phyloP scores from a whole-genome alignment of 1,140 invertebrate species.

The Leptinotarsa undecemlineata region DNA sequence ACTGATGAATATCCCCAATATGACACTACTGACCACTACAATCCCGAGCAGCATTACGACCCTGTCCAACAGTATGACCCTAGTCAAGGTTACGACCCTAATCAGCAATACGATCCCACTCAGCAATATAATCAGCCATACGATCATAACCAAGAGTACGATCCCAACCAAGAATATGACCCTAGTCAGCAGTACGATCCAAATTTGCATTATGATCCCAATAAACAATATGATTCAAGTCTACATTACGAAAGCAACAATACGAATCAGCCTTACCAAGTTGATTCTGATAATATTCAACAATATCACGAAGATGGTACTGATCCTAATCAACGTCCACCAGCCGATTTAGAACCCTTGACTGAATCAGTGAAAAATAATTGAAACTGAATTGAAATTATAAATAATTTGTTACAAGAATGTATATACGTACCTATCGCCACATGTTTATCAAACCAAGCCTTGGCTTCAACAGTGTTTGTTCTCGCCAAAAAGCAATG shows the following conservation, averaged over 20 bases:
- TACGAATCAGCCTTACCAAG: background rate
- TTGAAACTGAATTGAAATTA: too few relatives aligned
- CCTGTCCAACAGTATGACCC: slow-evolving; percentile 42
- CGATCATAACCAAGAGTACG: slow-evolving; percentile 37
- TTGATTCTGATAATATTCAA: background rate
- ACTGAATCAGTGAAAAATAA: too few relatives aligned
- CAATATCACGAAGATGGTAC: background rate
- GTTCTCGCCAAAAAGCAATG: too few relatives aligned
- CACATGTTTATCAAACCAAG: too few relatives aligned
- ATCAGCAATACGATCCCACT: slow-evolving; percentile 42
- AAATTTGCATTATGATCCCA: slow-evolving; percentile 39
- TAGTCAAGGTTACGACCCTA: slow-evolving; percentile 31
- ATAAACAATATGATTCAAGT: slow-evolving; percentile 17
- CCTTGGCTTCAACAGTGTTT: too few relatives aligned
- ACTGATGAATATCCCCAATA: slow-evolving; percentile 14
- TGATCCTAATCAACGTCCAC: too few relatives aligned
- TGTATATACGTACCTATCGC: too few relatives aligned
- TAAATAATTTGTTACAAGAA: too few relatives aligned
- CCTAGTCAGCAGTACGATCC: slow-evolving; percentile 36
- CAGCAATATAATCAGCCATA: slow-evolving; percentile 34
- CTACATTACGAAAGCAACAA: background rate
- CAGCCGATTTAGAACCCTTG: too few relatives aligned
- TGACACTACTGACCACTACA: slow-evolving; percentile 24
- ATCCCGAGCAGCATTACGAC: slow-evolving; percentile 42
- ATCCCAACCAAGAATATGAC: slow-evolving; percentile 42